Evolutionary conservation across 2,797 vertebrate species (phyloP).

Genomic region (Protosalanx chinensis): DNA sequence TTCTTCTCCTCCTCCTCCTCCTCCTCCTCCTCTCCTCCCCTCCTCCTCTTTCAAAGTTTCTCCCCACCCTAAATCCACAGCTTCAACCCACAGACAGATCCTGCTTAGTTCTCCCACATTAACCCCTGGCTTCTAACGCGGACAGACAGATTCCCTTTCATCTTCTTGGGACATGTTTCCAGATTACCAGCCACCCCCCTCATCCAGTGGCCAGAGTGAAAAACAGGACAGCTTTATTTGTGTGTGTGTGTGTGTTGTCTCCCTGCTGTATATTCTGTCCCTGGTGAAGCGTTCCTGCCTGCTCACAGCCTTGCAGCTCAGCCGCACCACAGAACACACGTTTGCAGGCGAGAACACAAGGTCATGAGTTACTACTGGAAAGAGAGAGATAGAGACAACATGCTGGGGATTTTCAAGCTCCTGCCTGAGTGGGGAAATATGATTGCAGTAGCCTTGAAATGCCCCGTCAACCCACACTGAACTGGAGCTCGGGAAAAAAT

Average conservation of each 20-base stretch:
- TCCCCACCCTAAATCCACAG: slow-evolving; percentile 1
- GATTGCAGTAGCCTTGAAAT: neutral
- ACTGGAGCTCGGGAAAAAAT: neutral
- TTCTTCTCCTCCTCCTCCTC: neutral
- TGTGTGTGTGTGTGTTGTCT: neutral
- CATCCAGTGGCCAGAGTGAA: neutral
- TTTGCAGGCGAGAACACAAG: neutral
- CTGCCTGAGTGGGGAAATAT: neutral
- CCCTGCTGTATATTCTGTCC: neutral
- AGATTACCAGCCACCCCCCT: neutral
- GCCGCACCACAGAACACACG: neutral
- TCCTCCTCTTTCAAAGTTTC: neutral
- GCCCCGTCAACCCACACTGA: neutral
- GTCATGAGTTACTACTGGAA: neutral
- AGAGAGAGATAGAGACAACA: no score
- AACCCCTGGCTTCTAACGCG: neutral
- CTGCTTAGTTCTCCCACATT: neutral
- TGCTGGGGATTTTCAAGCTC: no score
- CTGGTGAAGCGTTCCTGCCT: no score
- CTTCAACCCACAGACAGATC: neutral
- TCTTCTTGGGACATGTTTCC: neutral
- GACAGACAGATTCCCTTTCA: neutral
- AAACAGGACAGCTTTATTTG: slow-evolving; percentile 12
- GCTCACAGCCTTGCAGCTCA: neutral
- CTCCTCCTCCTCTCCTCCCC: neutral